These are phyloP conservation scores for Anguilla obscura DNA, from an alignment of 2,797 vertebrate genomes.

Conservation along the genomic window DNA sequence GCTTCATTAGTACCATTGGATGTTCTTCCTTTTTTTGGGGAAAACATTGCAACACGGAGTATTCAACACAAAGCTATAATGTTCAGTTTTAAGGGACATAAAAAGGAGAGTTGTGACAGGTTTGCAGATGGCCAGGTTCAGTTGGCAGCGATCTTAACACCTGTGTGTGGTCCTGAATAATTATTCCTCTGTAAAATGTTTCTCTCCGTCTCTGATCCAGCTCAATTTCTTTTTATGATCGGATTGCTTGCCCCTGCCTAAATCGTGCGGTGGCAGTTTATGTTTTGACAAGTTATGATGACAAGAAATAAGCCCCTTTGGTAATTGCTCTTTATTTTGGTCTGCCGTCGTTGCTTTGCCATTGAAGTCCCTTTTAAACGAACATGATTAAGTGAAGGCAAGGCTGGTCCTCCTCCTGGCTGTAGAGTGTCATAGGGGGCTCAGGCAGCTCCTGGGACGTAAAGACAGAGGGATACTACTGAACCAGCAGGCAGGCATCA, in stretches of 20 bases:
- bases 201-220: background rate
- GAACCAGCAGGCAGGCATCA: background rate
- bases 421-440: background rate
- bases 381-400: slow-evolving; percentile 55
- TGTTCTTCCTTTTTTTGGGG: background rate
- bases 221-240: background rate
- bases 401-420: slow-evolving; percentile 12
- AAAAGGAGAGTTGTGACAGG: background rate
- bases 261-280: background rate
- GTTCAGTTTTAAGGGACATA: background rate
- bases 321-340: slow-evolving; percentile 43
- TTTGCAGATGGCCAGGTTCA: slow-evolving; percentile 15
- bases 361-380: slow-evolving; percentile 57
- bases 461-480: background rate
- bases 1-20: background rate
- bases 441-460: background rate
- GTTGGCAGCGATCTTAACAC: slow-evolving; percentile 14
- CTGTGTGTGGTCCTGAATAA: slow-evolving; percentile 8
- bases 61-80: background rate
- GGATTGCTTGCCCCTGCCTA: background rate
- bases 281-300: background rate
- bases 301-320: background rate
- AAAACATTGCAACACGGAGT: background rate
- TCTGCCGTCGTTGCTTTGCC: slow-evolving; percentile 60
- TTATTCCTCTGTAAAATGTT: background rate